Evolutionary conservation across 2,888 invertebrate species (phyloP).

Genomic region (Drosophila sordidapex): DNA sequence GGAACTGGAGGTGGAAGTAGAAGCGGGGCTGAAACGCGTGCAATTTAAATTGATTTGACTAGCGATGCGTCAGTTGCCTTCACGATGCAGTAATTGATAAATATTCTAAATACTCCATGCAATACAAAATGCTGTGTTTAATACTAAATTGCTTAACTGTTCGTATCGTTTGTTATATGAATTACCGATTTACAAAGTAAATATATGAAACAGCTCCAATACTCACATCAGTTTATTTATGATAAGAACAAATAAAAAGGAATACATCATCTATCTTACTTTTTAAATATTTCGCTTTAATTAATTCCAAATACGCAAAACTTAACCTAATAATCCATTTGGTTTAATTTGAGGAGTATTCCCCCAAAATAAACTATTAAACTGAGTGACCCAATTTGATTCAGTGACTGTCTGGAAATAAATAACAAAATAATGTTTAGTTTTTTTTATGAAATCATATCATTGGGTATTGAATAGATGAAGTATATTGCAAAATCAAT

Average conservation of each 20-base stretch:
- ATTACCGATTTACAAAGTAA: not conserved
- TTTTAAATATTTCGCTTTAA: not conserved
- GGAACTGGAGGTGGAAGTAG: not conserved
- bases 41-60: conserved; percentile 49
- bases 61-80: conserved; percentile 24
- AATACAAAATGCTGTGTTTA: not conserved
- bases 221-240: not conserved
- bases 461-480: not conserved
- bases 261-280: not conserved
- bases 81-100: conserved; percentile 3
- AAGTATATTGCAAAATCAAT: not conserved
- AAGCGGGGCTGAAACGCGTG: conserved; percentile 2
- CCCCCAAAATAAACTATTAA: not conserved
- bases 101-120: conserved; percentile 1
- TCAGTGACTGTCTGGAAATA: conserved; percentile 8
- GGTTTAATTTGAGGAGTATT: not conserved
- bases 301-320: not conserved
- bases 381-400: not conserved
- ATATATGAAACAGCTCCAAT: not conserved
- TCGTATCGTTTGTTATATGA: not conserved
- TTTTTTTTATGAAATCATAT: not conserved
- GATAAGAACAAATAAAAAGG: not conserved
- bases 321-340: not conserved
- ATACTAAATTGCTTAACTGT: not conserved
- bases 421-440: not conserved